These are phyloP conservation scores for Catocala nupta DNA, from an alignment of 2,888 invertebrate species.

Conservation along the genomic window DNA sequence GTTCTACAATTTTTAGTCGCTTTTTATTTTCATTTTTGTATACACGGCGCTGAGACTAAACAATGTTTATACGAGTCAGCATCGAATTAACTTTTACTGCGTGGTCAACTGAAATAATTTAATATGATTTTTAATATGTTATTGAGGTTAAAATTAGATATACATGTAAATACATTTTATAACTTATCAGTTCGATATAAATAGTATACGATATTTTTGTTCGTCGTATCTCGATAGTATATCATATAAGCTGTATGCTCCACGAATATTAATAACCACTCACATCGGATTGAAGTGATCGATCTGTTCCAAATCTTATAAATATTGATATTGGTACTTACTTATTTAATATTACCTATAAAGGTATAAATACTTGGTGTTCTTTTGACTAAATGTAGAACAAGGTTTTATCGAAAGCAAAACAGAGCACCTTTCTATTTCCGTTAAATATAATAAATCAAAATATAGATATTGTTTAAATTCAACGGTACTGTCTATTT, in stretches of 20 bases:
- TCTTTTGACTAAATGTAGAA: constrained; percentile 10
- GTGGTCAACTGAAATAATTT: constrained; percentile 71
- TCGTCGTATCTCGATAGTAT: constrained; percentile 5
- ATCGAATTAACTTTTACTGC: constrained; percentile 84
- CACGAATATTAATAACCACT: constrained; percentile 9
- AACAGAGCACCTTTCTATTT: constrained; percentile 19
- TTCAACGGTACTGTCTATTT: constrained; percentile 75
- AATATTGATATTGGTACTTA: background rate
- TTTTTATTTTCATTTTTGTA: constrained; percentile 88
- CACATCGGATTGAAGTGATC: constrained; percentile 5
- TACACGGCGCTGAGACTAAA: constrained; percentile 86
- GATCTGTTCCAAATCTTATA: constrained; percentile 4
- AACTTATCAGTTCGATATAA: background rate
- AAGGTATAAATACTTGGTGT: background rate
- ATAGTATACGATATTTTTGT: background rate
- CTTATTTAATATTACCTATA: constrained; percentile 1
- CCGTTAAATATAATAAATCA: constrained; percentile 41
- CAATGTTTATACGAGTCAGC: constrained; percentile 85
- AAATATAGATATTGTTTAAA: constrained; percentile 64
- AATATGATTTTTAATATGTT: constrained; percentile 55
- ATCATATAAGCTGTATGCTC: constrained; percentile 6
- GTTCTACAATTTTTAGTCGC: constrained; percentile 86
- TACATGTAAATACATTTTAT: constrained; percentile 23
- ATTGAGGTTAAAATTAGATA: constrained; percentile 42
- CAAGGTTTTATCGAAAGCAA: constrained; percentile 11